Evolutionary conservation across 2,797 vertebrate species (phyloP).

Genomic region (Pelobates cultripes): DNA sequence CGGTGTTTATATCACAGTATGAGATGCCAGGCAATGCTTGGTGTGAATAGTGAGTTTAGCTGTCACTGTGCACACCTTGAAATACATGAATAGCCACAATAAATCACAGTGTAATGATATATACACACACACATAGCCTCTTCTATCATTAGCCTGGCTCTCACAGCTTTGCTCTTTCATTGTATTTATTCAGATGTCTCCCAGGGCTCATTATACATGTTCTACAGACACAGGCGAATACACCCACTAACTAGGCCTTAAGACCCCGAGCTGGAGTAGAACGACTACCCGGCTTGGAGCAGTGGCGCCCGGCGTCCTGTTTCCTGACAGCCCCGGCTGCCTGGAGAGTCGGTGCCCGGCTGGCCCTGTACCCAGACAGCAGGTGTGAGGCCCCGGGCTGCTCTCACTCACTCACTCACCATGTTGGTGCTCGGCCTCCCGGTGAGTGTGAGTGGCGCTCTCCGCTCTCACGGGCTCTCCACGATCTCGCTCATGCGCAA

Average conservation of each 20-base stretch:
- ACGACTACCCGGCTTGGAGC: not conserved
- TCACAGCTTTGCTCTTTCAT: not conserved
- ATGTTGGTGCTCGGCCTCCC: constrained; percentile 69
- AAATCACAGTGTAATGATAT: not conserved
- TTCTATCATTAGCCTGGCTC: not conserved
- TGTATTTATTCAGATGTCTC: too few relatives aligned
- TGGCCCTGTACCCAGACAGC: not conserved
- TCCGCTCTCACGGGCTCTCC: constrained; percentile 58
- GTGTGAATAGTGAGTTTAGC: too few relatives aligned
- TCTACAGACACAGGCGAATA: not conserved
- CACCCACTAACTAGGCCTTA: constrained; percentile 22
- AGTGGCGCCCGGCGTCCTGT: not conserved
- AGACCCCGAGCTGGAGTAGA: constrained; percentile 17
- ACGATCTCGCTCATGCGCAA: constrained; percentile 77
- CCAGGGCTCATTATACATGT: not conserved
- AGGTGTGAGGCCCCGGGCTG: constrained; percentile 6
- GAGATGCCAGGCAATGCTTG: too few relatives aligned
- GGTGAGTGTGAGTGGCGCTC: constrained; percentile 61
- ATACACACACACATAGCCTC: not conserved
- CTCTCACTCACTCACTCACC: constrained; percentile 66
- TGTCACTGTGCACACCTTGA: not conserved
- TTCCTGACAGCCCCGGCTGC: not conserved
- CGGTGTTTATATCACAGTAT: too few relatives aligned
- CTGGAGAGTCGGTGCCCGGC: not conserved
- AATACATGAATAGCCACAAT: not conserved